Conservation (phyloP, 2,888 invertebrate species). For the Cerastoderma edule region DNA sequence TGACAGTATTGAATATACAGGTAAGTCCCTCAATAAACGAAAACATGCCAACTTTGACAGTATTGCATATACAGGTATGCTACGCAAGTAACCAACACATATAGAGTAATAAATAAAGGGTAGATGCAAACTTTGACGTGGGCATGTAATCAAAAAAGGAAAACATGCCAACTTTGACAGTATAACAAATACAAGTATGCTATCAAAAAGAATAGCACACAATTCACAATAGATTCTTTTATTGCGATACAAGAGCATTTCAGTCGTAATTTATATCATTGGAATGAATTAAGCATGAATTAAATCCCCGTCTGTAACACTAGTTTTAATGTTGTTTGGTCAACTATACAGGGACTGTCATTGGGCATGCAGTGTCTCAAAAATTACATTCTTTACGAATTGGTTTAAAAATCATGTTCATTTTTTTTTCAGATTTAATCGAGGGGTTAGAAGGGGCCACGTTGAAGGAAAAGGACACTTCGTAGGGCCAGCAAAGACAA, state of each 20-base stretch:
- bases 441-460: conserved; percentile 49
- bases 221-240: too few species aligned
- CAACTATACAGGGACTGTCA: not conserved
- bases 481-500: not conserved
- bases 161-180: too few species aligned
- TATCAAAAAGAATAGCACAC: too few species aligned
- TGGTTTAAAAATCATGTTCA: not conserved
- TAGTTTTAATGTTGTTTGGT: not conserved
- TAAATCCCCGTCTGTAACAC: not conserved
- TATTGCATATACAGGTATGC: not conserved
- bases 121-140: not conserved
- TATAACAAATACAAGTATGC: too few species aligned
- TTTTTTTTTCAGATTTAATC: conserved; percentile 54
- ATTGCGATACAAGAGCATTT: not conserved
- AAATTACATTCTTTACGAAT: not conserved
- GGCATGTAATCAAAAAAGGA: too few species aligned
- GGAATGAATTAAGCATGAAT: not conserved
- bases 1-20: conserved; percentile 75
- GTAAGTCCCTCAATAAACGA: conserved; percentile 42
- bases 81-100: not conserved
- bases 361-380: not conserved
- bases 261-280: not conserved
- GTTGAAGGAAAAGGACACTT: conserved; percentile 37
- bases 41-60: not conserved
- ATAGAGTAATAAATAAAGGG: not conserved